A percentile compares a stretch with the other conserved stretches of the same genome.
Conservation (phyloP, 2,113 vertebrate genomes). For the Cricetomys ansorgei region DNA sequence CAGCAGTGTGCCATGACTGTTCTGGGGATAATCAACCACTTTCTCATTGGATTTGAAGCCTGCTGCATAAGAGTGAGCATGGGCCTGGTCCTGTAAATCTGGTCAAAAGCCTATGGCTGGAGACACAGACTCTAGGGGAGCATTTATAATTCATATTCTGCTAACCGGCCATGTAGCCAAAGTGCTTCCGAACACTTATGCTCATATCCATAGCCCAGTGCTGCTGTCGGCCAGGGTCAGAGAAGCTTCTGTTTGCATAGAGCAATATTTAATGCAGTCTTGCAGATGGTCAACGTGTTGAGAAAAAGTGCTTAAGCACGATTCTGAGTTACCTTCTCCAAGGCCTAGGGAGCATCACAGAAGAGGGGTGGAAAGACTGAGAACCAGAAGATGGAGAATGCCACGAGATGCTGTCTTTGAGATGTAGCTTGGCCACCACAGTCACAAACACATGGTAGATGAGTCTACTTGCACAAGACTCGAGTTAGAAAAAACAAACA, state of each 20-base stretch:
- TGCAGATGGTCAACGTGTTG: not conserved
- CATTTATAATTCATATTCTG: not conserved
- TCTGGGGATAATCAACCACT: not conserved
- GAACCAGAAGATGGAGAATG: not conserved
- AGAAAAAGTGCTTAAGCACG: not conserved
- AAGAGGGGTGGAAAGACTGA: not conserved
- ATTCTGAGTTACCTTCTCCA: not conserved
- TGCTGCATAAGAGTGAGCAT: not conserved
- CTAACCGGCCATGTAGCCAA: not conserved
- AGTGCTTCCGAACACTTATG: not conserved
- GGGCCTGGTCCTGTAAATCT: not conserved
- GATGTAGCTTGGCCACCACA: not conserved
- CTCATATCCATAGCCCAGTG: not conserved
- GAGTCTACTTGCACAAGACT: not conserved
- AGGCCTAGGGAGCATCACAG: not conserved
- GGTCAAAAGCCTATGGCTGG: not conserved
- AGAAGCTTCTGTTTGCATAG: not conserved
- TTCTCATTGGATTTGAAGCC: not conserved
- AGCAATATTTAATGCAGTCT: not conserved
- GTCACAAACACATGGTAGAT: no score
- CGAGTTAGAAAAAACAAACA: not conserved
- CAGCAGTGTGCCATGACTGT: not conserved
- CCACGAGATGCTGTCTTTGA: not conserved
- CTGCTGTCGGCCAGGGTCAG: not conserved
- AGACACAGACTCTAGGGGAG: not conserved